phyloP scores from a whole-genome alignment of 2,888 invertebrate species.

The Reticulitermes lucifugus region DNA sequence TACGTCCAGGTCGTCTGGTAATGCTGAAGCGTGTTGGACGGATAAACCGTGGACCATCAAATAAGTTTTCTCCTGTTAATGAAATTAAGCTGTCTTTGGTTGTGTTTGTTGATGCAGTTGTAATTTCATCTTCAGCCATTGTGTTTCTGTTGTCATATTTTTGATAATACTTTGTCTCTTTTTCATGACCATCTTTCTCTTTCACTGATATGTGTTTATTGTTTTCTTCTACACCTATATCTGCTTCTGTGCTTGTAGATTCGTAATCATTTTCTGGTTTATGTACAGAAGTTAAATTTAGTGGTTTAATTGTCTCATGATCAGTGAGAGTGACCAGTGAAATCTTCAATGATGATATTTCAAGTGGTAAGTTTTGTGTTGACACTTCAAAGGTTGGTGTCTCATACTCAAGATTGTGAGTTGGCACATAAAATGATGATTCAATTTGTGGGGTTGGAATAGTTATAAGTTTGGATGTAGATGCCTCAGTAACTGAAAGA shows the following conservation, averaged over 20 bases:
- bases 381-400: conserved; percentile 1
- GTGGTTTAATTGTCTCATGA: neutral
- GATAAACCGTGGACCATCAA: conserved; percentile 53
- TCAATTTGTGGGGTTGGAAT: conserved; percentile 43
- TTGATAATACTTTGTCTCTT: neutral
- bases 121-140: neutral
- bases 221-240: neutral
- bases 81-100: neutral
- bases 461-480: neutral
- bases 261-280: neutral
- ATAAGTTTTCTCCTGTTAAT: neutral
- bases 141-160: no score
- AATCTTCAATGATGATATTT: neutral
- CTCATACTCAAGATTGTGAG: neutral
- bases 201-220: neutral
- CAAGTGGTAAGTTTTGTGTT: neutral
- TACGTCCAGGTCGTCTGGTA: conserved; percentile 52
- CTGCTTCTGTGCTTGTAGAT: neutral
- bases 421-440: conserved; percentile 43
- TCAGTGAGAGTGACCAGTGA: neutral
- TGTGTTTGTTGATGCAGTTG: neutral
- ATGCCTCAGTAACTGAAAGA: neutral
- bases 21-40: conserved; percentile 54
- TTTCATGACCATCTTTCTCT: neutral
- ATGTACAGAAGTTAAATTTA: conserved; percentile 12